A percentile compares a stretch with the other conserved stretches of the same genome.
Conservation (phyloP, 2,888 invertebrate species). For the Caenorhabditis angaria region DNA sequence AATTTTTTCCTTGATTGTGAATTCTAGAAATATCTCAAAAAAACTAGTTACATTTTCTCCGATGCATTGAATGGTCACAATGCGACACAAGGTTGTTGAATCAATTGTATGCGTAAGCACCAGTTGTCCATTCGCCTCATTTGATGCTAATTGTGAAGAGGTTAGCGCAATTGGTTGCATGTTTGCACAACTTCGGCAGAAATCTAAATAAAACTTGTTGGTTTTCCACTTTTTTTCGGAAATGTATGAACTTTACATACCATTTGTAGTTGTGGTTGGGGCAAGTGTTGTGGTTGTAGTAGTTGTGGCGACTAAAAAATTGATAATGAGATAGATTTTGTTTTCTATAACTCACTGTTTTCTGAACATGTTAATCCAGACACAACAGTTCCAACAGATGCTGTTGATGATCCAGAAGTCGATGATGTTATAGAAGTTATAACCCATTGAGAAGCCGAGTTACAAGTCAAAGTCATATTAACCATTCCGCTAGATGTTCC, state of each 20-base stretch:
- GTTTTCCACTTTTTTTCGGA: neutral
- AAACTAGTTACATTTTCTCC: slow-evolving; percentile 44
- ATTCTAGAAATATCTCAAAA: no score
- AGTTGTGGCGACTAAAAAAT: neutral
- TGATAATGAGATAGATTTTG: neutral
- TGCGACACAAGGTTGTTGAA: slow-evolving; percentile 35
- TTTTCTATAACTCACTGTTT: neutral
- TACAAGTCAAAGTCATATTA: slow-evolving; percentile 52
- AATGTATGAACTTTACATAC: neutral
- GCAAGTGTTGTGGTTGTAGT: slow-evolving; percentile 21
- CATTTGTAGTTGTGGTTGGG: slow-evolving; percentile 22
- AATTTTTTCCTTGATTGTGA: neutral
- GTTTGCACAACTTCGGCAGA: slow-evolving; percentile 42
- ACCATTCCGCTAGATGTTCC: slow-evolving; percentile 25
- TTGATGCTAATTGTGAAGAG: slow-evolving; percentile 24
- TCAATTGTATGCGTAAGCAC: slow-evolving; percentile 47
- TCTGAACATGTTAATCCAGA: slow-evolving; percentile 27
- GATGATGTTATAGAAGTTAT: slow-evolving; percentile 22
- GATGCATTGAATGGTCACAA: slow-evolving; percentile 52
- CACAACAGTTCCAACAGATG: slow-evolving; percentile 21
- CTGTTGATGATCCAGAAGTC: slow-evolving; percentile 2
- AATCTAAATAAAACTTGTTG: neutral
- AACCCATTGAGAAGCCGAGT: slow-evolving; percentile 42
- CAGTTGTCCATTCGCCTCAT: slow-evolving; percentile 50
- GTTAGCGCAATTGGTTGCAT: slow-evolving; percentile 39